Conservation (phyloP, 2,113 vertebrate species). For the Murina feae region DNA sequence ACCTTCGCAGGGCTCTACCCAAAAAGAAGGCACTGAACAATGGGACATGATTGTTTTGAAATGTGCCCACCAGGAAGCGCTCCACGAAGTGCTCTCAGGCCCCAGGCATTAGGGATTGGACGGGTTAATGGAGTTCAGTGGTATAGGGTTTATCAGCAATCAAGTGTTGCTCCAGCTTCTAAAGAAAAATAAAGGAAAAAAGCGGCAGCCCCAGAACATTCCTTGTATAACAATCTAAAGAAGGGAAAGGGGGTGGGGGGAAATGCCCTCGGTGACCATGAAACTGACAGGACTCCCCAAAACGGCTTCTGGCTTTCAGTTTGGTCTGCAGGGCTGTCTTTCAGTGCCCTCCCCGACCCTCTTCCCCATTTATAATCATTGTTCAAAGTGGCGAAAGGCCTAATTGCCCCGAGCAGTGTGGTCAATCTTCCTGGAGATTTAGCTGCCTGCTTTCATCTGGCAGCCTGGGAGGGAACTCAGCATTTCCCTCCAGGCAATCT, state of each 20-base stretch:
- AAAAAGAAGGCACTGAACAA: conserved; percentile 71
- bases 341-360: not conserved
- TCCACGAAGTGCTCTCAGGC: conserved; percentile 17
- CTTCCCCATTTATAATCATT: conserved; percentile 26
- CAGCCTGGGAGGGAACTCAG: conserved; percentile 72
- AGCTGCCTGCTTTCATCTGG: conserved; percentile 76
- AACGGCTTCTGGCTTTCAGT: not conserved
- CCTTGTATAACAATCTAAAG: conserved; percentile 9
- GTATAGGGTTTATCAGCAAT: conserved; percentile 55
- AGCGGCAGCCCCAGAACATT: not conserved
- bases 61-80: conserved; percentile 61
- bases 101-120: conserved; percentile 32
- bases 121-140: conserved; percentile 56
- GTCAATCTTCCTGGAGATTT: conserved; percentile 75
- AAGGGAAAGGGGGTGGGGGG: not conserved
- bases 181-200: conserved; percentile 47
- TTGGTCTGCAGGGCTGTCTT: not conserved
- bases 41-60: conserved; percentile 66
- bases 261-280: not conserved
- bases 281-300: conserved; percentile 23
- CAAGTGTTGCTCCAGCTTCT: conserved; percentile 37
- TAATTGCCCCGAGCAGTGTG: conserved; percentile 57
- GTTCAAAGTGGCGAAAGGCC: conserved; percentile 67
- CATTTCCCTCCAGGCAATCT: conserved; percentile 80
- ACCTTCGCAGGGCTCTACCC: conserved; percentile 34